Evolutionary conservation across 2,888 invertebrate genomes (phyloP).

Genomic region (Vesta saturnalis): DNA sequence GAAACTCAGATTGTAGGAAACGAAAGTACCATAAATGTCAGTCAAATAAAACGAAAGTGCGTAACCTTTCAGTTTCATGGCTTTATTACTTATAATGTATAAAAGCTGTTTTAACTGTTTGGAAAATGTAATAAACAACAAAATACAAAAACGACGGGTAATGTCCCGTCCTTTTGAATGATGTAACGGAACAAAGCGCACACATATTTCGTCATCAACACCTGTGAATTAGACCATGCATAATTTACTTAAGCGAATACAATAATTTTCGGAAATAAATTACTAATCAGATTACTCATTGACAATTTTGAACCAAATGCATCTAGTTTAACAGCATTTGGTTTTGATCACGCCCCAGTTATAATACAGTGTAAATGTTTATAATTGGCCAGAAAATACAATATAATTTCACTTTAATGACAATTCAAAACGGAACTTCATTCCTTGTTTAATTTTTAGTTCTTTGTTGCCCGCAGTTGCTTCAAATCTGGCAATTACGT

Average conservation of each 20-base stretch:
- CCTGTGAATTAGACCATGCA: constrained; percentile 3
- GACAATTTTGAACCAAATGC: constrained; percentile 14
- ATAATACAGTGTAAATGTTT: constrained; percentile 23
- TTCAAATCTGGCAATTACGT: too few relatives aligned
- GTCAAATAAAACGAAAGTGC: too few relatives aligned
- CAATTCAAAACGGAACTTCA: not conserved
- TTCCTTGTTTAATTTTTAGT: not conserved
- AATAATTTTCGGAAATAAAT: not conserved
- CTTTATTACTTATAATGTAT: too few relatives aligned
- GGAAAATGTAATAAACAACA: not conserved
- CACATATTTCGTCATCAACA: not conserved
- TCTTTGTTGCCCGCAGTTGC: too few relatives aligned
- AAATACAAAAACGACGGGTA: not conserved
- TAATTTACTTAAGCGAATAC: not conserved
- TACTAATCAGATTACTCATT: not conserved
- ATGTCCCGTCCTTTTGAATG: not conserved
- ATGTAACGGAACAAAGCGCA: constrained; percentile 1
- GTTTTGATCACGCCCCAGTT: constrained; percentile 30
- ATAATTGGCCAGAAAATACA: not conserved
- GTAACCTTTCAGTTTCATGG: too few relatives aligned
- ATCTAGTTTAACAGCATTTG: constrained; percentile 23
- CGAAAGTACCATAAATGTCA: too few relatives aligned
- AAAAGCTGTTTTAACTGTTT: too few relatives aligned
- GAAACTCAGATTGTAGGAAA: too few relatives aligned
- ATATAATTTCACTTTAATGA: too few relatives aligned